These are phyloP conservation scores for Vicugna pacos DNA, from an alignment of 2,113 vertebrate genomes.

Conservation along the genomic window DNA sequence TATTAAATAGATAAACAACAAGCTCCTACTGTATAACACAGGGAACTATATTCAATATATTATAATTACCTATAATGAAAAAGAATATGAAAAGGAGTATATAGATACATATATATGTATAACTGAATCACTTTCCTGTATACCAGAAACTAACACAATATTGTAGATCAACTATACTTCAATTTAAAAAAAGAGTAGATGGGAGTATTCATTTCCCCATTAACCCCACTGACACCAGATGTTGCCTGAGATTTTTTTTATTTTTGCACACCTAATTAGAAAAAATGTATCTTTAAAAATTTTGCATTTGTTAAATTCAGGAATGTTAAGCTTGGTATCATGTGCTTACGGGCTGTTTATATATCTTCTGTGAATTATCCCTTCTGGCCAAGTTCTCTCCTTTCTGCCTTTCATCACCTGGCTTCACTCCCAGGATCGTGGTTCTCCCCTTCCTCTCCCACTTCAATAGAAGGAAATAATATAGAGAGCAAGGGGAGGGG, in stretches of 20 bases:
- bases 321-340: background rate
- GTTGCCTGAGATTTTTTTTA: background rate
- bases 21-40: too few species aligned
- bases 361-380: slow-evolving; percentile 23
- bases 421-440: background rate
- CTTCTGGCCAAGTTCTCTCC: background rate
- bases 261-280: slow-evolving; percentile 8
- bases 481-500: background rate
- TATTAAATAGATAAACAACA: too few species aligned
- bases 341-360: background rate
- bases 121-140: too few species aligned
- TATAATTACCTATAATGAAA: too few species aligned
- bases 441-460: fast-evolving
- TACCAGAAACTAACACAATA: too few species aligned
- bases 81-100: too few species aligned
- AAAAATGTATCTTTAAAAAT: background rate
- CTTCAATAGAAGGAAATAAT: background rate
- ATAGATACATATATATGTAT: too few species aligned
- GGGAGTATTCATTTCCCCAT: background rate
- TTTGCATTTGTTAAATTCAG: slow-evolving; percentile 19
- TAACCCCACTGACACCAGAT: background rate
- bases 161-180: too few species aligned
- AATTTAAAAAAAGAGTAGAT: background rate
- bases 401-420: slow-evolving; percentile 35
- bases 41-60: too few species aligned